Evolutionary conservation across 1,140 invertebrate genomes (phyloP), one percentile per base, ranked within the genome.

Genomic region (Rhizoglyphus robini): DNA sequence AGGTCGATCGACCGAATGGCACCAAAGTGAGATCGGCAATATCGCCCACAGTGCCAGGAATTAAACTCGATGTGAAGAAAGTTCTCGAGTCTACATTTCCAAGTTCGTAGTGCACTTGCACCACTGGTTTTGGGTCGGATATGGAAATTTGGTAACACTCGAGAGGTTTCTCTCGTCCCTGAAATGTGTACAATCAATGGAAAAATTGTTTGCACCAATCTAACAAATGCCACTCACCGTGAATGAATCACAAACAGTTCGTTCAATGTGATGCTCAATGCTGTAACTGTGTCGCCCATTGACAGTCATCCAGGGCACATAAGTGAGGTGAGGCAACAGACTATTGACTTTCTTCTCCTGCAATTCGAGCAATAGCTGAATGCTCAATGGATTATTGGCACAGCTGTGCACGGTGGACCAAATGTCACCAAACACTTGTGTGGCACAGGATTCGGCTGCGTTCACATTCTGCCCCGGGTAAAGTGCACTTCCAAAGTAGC

Each of bases 211-310:
- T 13, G 3, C 18, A 41, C 18, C 18, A 41, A 3, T 20, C 15
- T 32, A 31, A 34, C 15, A 41, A 38, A 61, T 3, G 11, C 4
- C 3, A 38, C 36, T 27, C 46, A 61, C 59, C 11, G 5, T 25
- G 65, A 34, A 66, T 41, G 63, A 13, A 66, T 66, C 65, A 36
- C 65, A 66, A 66, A 66, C 63, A 41, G 65, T 8, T 67, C 63
- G 65, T 32, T 18, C 23, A 38, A 66, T 18, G 51, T 66, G 65
- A 38, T 65, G 11, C 47, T 66, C 65, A 27, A 31, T 20, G 20
- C 15, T 31, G 23, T 65, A 36, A 48, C 36, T 67, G 30, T 66
- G 65, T n/a, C 29, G 8, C 4, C 36, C 63, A 29, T 66, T 41
- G 11, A 66, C 30, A 5, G 60, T 66, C 5, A 66, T 65, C 65